Percentiles rank a stretch among this genome's conserved stretches.
phyloP scores from a whole-genome alignment of 2,888 invertebrate species.

The Parapristionchus giblindavisi region DNA sequence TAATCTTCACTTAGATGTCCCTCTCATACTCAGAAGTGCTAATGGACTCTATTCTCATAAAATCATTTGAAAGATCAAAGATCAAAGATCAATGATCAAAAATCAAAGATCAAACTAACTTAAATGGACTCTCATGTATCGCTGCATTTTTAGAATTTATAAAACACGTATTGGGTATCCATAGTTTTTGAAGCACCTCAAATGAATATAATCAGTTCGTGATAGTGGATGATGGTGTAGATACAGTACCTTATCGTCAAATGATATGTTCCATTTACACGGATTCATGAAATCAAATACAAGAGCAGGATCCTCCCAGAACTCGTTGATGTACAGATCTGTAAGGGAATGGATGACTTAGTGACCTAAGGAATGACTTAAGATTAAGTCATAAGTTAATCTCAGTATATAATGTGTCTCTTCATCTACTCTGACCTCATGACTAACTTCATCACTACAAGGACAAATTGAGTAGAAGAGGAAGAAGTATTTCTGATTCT shows the following conservation, averaged over 20 bases:
- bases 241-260: constrained; percentile 61
- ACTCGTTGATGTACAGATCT: constrained; percentile 70
- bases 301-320: constrained; percentile 69
- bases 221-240: not conserved
- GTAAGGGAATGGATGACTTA: constrained; percentile 12
- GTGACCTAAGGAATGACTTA: too few species aligned
- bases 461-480: too few species aligned
- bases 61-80: not conserved
- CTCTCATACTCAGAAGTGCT: not conserved
- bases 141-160: constrained; percentile 68
- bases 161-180: constrained; percentile 69
- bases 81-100: not conserved
- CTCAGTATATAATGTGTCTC: too few species aligned
- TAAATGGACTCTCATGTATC: constrained; percentile 68
- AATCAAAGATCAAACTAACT: constrained; percentile 41
- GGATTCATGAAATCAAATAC: constrained; percentile 68
- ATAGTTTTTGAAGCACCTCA: constrained; percentile 60
- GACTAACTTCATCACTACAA: too few species aligned
- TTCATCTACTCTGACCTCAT: not conserved
- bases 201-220: not conserved
- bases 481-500: too few species aligned
- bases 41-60: not conserved
- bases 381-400: too few species aligned
- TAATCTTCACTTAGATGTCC: too few species aligned
- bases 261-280: constrained; percentile 68